Conservation (phyloP, 2,113 vertebrate species). For the cattle (Bos taurus) region DNA sequence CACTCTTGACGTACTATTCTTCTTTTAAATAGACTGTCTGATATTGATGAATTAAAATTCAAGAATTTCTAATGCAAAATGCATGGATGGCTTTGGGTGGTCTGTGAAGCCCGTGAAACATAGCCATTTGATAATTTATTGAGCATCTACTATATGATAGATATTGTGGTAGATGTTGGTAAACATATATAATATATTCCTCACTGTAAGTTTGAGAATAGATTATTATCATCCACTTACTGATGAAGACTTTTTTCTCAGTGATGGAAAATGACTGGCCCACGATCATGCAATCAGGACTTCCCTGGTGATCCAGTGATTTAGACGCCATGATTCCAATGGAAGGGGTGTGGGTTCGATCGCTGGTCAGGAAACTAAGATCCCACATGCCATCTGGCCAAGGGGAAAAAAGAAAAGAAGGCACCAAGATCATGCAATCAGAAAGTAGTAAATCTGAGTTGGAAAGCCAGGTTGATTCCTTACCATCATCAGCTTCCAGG, state of each 20-base stretch:
- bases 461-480: background rate
- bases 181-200: background rate
- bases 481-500: background rate
- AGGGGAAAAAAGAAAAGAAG: background rate
- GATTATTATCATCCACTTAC: background rate
- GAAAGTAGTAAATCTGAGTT: background rate
- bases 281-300: background rate
- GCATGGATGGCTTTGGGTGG: background rate
- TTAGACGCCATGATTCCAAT: background rate
- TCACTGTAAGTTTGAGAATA: background rate
- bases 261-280: background rate
- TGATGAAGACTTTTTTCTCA: background rate
- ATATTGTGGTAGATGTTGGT: background rate
- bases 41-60: background rate
- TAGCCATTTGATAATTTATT: conserved; percentile 1
- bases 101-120: background rate
- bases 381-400: background rate
- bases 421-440: background rate
- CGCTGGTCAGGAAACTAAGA: background rate
- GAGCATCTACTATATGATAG: background rate
- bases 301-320: background rate
- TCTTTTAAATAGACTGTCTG: background rate
- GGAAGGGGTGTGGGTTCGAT: background rate
- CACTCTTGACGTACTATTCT: background rate
- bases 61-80: conserved; percentile 15